These are phyloP conservation scores for Crotophaga sulcirostris DNA, from an alignment of 2,113 vertebrate genomes.

Conservation along the genomic window DNA sequence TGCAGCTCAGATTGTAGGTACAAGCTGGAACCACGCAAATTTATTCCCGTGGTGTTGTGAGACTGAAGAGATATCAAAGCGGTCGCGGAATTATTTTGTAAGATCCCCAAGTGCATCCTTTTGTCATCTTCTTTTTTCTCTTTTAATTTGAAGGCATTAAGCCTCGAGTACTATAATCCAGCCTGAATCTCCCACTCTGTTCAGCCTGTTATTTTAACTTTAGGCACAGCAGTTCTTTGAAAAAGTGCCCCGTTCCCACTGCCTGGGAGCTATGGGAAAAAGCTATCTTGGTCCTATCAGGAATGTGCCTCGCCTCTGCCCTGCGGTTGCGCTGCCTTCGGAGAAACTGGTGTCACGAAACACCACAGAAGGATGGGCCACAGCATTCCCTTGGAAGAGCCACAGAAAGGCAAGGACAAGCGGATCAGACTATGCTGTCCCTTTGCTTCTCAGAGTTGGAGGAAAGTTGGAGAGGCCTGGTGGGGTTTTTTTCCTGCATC, in stretches of 20 bases:
- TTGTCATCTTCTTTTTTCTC: neutral
- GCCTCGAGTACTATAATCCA: neutral
- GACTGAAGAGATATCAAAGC: neutral
- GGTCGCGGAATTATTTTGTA: slow-evolving; percentile 9
- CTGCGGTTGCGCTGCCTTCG: slow-evolving; percentile 19
- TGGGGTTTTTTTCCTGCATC: neutral
- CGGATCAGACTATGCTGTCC: neutral
- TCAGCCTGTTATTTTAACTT: slow-evolving; percentile 68
- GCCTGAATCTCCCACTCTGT: neutral
- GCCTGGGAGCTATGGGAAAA: slow-evolving; percentile 66
- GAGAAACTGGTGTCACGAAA: slow-evolving; percentile 30
- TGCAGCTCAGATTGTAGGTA: neutral
- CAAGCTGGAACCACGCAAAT: neutral
- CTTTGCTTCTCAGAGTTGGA: neutral
- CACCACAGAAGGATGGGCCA: neutral
- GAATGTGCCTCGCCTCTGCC: slow-evolving; percentile 66
- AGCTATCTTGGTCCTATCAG: slow-evolving; percentile 69
- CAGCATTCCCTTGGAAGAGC: neutral
- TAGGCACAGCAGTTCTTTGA: slow-evolving; percentile 46
- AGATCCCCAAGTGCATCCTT: slow-evolving; percentile 17
- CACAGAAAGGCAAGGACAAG: neutral
- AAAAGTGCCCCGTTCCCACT: slow-evolving; percentile 64
- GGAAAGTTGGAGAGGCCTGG: neutral
- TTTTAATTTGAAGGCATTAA: neutral
- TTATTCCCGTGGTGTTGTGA: neutral